Percentiles rank a stretch among this genome's conserved stretches.
Conservation (phyloP, 2,888 invertebrate species). For the Diabrotica balteata region DNA sequence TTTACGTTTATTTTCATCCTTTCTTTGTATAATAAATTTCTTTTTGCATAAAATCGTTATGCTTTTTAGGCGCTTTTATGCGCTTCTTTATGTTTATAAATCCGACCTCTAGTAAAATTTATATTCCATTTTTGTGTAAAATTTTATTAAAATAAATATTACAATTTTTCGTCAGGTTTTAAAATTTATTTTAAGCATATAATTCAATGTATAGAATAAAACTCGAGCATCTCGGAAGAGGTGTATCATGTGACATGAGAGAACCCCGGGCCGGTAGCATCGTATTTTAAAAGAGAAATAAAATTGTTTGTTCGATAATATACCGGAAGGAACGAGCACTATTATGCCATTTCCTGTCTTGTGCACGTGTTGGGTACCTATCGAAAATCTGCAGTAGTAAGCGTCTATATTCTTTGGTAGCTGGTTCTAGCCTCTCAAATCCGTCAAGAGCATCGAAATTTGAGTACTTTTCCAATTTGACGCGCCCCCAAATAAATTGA, state of each 20-base stretch:
- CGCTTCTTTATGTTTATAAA: no score
- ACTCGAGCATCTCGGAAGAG: constrained; percentile 6
- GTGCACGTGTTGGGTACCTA: constrained; percentile 51
- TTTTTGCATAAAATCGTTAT: no score
- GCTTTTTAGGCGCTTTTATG: no score
- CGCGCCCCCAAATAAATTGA: no score
- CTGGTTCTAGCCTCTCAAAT: constrained; percentile 14
- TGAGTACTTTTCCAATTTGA: constrained; percentile 11
- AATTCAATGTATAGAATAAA: no score
- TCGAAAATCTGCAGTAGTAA: constrained; percentile 41
- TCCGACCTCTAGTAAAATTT: no score
- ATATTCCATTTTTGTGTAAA: no score
- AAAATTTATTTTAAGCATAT: no score
- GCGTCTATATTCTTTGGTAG: constrained; percentile 11
- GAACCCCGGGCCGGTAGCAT: constrained; percentile 16
- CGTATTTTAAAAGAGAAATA: constrained; percentile 22
- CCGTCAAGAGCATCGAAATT: constrained; percentile 21
- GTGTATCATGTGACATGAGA: constrained; percentile 23
- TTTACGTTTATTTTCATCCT: no score
- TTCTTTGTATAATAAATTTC: no score
- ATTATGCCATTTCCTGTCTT: constrained; percentile 54
- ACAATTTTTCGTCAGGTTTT: no score
- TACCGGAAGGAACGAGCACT: constrained; percentile 53
- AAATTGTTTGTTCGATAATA: constrained; percentile 45
- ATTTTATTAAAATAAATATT: no score